A percentile compares a stretch with the other conserved stretches of the same genome.
phyloP scores from a whole-genome alignment of 2,888 invertebrate species.

The Nemotelus pantherinus region DNA sequence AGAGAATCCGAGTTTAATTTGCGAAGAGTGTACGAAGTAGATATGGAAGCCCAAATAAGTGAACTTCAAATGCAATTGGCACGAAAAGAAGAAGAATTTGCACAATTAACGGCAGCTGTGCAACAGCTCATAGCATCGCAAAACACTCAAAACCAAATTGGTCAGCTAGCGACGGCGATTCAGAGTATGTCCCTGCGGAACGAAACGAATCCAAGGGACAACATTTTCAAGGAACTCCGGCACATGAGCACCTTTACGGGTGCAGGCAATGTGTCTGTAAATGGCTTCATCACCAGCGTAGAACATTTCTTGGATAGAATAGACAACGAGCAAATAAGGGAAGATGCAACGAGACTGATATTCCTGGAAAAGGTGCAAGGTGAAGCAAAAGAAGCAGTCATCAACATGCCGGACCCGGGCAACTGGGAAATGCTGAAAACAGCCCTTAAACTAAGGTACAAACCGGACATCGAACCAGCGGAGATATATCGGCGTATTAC shows the following conservation, averaged over 20 bases:
- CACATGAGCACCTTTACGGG: neutral
- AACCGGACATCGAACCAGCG: neutral
- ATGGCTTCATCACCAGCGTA: neutral
- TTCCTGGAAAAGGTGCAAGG: neutral
- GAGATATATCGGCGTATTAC: neutral
- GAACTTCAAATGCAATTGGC: no score
- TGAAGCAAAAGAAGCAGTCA: neutral
- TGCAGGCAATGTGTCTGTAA: neutral
- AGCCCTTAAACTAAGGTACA: neutral
- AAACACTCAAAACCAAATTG: neutral
- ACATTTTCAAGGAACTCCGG: neutral
- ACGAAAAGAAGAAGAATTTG: no score
- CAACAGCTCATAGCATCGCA: neutral
- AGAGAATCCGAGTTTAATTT: no score
- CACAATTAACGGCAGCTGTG: neutral
- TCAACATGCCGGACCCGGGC: neutral
- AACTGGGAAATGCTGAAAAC: neutral
- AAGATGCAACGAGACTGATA: neutral
- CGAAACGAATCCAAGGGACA: neutral
- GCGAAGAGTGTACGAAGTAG: no score
- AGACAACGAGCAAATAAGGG: neutral
- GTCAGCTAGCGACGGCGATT: neutral
- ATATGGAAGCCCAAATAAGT: no score
- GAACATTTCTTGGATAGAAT: neutral
- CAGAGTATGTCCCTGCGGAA: neutral